Conservation (phyloP, 2,797 vertebrate genomes). For the Acridotheres tristis region DNA sequence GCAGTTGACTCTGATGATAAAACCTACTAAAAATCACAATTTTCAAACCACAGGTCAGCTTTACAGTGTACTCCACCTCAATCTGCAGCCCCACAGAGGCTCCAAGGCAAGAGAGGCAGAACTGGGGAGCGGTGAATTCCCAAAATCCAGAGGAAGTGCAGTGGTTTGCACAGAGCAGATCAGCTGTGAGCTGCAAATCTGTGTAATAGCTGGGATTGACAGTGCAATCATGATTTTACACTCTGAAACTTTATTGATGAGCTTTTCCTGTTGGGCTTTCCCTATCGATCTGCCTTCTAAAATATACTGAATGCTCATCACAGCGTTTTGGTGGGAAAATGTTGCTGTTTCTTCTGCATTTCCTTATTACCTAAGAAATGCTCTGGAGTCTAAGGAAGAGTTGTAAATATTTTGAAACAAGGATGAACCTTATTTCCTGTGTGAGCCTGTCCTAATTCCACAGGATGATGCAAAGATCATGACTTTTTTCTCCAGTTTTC, state of each 20-base stretch:
- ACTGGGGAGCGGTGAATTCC: not conserved
- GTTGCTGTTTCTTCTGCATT: not conserved
- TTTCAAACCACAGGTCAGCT: not conserved
- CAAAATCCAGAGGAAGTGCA: not conserved
- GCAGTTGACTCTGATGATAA: not conserved
- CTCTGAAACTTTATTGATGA: not conserved
- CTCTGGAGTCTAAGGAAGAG: not conserved
- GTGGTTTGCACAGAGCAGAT: not conserved
- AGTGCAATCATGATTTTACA: not conserved
- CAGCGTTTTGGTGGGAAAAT: not conserved
- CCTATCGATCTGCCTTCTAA: not conserved
- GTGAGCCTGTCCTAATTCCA: not conserved
- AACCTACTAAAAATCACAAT: not conserved
- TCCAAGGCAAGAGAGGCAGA: not conserved
- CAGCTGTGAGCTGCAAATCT: not conserved
- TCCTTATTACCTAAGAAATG: not conserved
- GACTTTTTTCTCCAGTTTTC: not conserved
- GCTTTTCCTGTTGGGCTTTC: not conserved
- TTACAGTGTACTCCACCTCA: not conserved
- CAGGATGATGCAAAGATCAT: not conserved
- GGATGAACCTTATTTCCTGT: not conserved
- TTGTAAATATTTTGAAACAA: not conserved
- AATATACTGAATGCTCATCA: not conserved
- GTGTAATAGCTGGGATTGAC: not conserved
- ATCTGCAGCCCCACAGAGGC: not conserved